Percentiles rank a stretch among this genome's conserved stretches.
Evolutionary conservation across 1,140 invertebrate genomes (phyloP).

Genomic region (Orius laevigatus): DNA sequence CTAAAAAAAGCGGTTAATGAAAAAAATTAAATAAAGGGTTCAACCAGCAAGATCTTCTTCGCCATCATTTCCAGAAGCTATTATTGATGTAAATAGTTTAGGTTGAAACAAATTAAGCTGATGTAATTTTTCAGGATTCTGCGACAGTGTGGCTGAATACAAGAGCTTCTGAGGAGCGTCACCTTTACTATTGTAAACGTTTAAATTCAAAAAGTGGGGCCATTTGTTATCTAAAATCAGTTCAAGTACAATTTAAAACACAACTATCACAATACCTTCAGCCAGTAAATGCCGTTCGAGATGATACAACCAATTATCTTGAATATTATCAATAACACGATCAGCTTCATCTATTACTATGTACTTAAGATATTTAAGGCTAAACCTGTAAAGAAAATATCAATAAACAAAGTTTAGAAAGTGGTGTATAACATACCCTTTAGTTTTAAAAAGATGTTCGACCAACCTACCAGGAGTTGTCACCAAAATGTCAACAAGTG

Average conservation of each 20-base stretch:
- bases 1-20: background rate
- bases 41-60: constrained; percentile 22
- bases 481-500: constrained; percentile 67
- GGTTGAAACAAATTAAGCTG: constrained; percentile 78
- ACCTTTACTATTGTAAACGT: no score
- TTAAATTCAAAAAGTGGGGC: no score
- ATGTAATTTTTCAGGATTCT: constrained; percentile 87
- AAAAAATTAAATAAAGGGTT: background rate
- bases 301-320: constrained; percentile 76
- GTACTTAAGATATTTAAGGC: constrained; percentile 59
- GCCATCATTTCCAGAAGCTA: constrained; percentile 25
- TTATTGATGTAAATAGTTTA: constrained; percentile 68
- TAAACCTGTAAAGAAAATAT: constrained; percentile 18
- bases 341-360: constrained; percentile 94
- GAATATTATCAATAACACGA: constrained; percentile 73
- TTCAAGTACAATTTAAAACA: no score
- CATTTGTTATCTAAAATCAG: no score
- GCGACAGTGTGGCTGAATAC: constrained; percentile 89
- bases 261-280: background rate
- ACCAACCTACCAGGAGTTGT: constrained; percentile 85
- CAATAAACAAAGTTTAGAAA: background rate
- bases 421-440: constrained; percentile 46
- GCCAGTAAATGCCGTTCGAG: constrained; percentile 24
- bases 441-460: constrained; percentile 75
- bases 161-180: constrained; percentile 68